These are phyloP conservation scores for Lynx canadensis DNA, from an alignment of 2,113 vertebrate species.

Conservation along the genomic window DNA sequence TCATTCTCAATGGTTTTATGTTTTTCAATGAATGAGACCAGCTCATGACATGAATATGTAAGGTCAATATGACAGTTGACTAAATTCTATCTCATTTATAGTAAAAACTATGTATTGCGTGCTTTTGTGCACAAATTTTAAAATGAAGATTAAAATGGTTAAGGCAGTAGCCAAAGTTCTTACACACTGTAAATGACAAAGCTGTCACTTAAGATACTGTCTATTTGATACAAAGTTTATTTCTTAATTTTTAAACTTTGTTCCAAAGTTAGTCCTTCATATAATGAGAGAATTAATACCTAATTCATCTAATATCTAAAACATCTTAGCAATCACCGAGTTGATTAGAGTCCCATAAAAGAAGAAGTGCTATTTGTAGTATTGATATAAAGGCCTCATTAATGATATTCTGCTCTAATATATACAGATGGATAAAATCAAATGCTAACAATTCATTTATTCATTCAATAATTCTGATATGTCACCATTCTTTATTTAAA, in stretches of 20 bases:
- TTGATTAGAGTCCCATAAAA: neutral
- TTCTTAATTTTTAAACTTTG: neutral
- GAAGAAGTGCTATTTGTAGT: neutral
- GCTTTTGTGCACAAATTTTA: neutral
- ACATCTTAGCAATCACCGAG: neutral
- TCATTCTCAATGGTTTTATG: neutral
- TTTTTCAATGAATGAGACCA: neutral
- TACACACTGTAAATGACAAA: neutral
- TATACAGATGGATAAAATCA: neutral
- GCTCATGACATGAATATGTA: neutral
- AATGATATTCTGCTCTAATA: neutral
- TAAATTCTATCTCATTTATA: neutral
- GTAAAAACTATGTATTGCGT: neutral
- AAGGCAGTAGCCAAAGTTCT: neutral
- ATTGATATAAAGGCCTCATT: neutral
- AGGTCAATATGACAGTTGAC: neutral
- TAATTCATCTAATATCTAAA: neutral
- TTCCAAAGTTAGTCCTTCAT: neutral
- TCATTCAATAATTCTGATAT: neutral
- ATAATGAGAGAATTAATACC: neutral
- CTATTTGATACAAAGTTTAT: constrained; percentile 1
- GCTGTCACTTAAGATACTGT: neutral
- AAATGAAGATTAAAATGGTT: neutral
- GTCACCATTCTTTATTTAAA: neutral
- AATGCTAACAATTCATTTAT: neutral